These are phyloP conservation scores for Synanthedon vespiformis DNA, from an alignment of 2,888 invertebrate species.

Conservation along the genomic window DNA sequence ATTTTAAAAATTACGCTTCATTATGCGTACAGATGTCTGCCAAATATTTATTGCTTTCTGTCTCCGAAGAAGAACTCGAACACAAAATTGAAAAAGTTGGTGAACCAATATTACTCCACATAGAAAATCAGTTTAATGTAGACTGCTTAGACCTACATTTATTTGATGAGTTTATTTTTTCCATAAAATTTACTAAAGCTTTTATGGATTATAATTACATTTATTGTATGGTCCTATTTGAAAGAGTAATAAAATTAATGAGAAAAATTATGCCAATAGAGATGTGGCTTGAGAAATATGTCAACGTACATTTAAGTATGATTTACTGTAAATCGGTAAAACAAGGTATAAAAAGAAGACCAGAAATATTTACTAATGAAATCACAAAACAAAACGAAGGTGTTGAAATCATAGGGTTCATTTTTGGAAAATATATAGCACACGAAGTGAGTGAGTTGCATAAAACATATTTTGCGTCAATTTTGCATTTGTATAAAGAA, in stretches of 20 bases:
- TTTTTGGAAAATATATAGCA: conserved; percentile 29
- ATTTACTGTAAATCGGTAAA: conserved; percentile 33
- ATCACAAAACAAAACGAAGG: conserved; percentile 18
- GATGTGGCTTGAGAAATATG: conserved; percentile 22
- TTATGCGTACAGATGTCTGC: conserved; percentile 24
- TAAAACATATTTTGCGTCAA: conserved; percentile 26
- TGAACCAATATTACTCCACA: conserved; percentile 4
- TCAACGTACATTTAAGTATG: conserved; percentile 30
- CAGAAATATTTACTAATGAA: conserved; percentile 21
- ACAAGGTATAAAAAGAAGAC: conserved; percentile 19
- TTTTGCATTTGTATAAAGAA: conserved; percentile 23
- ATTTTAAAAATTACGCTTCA: conserved; percentile 1
- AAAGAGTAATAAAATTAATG: conserved; percentile 22
- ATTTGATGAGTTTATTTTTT: conserved; percentile 13
- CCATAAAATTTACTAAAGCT: conserved; percentile 26
- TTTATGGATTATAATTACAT: conserved; percentile 25
- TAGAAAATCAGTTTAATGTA: conserved; percentile 14
- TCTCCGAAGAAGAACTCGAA: conserved; percentile 17
- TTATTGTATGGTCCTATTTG: conserved; percentile 25
- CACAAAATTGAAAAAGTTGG: conserved; percentile 19
- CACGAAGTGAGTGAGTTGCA: conserved; percentile 23
- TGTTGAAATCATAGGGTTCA: conserved; percentile 23
- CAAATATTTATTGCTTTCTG: conserved; percentile 28
- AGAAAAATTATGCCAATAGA: conserved; percentile 25
- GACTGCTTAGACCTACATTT: neutral